A percentile compares a stretch with the other conserved stretches of the same genome.
Conservation (phyloP, 2,113 vertebrate genomes). For the Acrocephalus arundinaceus region DNA sequence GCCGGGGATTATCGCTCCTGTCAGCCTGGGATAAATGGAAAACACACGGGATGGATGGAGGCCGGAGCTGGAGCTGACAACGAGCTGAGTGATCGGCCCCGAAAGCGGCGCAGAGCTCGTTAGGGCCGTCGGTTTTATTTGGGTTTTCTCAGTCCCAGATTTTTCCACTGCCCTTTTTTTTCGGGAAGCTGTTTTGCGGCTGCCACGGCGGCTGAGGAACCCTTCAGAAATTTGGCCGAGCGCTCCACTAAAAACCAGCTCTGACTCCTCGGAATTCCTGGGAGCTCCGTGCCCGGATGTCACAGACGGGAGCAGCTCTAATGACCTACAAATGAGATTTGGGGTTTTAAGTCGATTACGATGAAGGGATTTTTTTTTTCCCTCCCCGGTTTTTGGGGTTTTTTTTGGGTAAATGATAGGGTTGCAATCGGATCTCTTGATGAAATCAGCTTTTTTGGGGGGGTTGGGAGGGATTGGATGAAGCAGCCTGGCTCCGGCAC, state of each 20-base stretch:
- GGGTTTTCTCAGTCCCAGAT: background rate
- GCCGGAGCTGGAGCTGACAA: background rate
- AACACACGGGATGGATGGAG: background rate
- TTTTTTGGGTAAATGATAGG: background rate
- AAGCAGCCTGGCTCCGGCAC: background rate
- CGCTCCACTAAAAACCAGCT: background rate
- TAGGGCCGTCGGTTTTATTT: background rate
- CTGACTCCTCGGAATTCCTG: background rate
- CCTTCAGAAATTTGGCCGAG: background rate
- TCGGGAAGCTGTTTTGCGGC: background rate
- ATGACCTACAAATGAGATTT: conserved; percentile 38
- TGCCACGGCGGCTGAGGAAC: background rate
- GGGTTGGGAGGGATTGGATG: background rate
- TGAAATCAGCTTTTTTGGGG: background rate
- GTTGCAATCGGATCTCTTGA: conserved; percentile 22
- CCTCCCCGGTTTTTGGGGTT: background rate
- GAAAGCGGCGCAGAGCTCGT: background rate
- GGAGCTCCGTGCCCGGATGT: background rate
- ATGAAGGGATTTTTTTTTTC: background rate
- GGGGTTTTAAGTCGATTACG: conserved; percentile 19
- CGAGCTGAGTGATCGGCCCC: background rate
- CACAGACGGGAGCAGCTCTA: background rate
- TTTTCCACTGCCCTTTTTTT: conserved; percentile 11
- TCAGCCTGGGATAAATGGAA: background rate
- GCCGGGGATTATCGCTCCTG: background rate